phyloP scores from a whole-genome alignment of 2,888 invertebrate species.

The Latrodectus elegans region DNA sequence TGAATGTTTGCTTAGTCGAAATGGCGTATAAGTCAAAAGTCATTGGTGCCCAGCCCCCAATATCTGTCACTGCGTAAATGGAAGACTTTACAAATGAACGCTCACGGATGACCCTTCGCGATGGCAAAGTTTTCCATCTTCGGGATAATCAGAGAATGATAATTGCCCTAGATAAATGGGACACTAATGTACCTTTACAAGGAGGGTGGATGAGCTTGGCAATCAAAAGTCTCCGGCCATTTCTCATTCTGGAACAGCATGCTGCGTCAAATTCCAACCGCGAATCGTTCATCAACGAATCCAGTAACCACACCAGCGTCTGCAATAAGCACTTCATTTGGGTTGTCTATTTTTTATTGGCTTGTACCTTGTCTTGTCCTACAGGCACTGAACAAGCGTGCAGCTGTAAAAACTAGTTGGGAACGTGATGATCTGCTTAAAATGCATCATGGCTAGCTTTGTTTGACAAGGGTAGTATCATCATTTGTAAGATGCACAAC shows the following conservation, averaged over 20 bases:
- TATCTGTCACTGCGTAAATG: background rate
- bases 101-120: background rate
- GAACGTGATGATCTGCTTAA: background rate
- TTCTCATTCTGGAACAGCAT: constrained; percentile 59
- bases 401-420: background rate
- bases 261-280: constrained; percentile 36
- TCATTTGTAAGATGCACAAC: no score
- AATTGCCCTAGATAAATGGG: background rate
- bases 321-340: constrained; percentile 24
- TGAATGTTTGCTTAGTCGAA: background rate
- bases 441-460: no score
- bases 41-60: background rate
- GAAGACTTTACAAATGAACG: background rate
- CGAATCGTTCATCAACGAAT: constrained; percentile 45
- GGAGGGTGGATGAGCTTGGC: background rate
- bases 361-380: constrained; percentile 21
- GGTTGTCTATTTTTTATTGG: constrained; percentile 5
- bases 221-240: constrained; percentile 4
- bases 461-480: no score
- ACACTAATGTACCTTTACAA: background rate
- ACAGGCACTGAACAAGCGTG: background rate
- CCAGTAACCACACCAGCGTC: constrained; percentile 2
- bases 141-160: background rate
- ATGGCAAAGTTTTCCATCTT: background rate
- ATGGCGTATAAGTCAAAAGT: constrained; percentile 5